These are phyloP conservation scores for Nothocercus julius DNA, from an alignment of 2,113 vertebrate species.

Conservation along the genomic window DNA sequence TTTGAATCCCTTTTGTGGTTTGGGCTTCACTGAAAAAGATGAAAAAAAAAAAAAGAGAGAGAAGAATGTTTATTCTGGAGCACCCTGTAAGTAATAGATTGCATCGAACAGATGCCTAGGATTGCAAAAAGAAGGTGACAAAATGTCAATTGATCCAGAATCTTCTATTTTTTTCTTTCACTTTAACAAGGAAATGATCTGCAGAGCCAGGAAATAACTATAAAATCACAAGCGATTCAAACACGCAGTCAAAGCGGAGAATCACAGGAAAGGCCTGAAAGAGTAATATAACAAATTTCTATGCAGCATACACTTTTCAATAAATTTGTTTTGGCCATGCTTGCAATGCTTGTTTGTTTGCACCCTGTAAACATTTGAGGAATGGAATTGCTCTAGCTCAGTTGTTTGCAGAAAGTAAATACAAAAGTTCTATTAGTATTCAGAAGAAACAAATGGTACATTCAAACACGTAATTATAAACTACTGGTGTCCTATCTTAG, in stretches of 20 bases:
- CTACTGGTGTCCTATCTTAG: background rate
- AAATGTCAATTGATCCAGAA: background rate
- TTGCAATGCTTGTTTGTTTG: background rate
- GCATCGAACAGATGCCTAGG: background rate
- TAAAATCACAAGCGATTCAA: background rate
- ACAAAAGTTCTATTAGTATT: background rate
- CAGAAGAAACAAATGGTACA: conserved; percentile 1
- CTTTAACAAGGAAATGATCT: background rate
- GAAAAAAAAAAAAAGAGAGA: background rate
- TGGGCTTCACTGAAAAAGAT: background rate
- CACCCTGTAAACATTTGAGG: background rate
- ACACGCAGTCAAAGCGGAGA: background rate
- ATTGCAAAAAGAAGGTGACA: background rate
- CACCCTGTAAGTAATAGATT: background rate
- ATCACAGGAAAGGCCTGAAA: background rate
- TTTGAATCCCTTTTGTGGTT: background rate
- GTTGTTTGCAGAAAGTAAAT: conserved; percentile 1
- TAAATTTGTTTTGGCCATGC: background rate
- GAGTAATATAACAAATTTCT: background rate
- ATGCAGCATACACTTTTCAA: background rate
- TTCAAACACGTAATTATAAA: background rate
- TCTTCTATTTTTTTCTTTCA: background rate
- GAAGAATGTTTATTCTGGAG: background rate
- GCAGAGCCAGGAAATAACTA: background rate
- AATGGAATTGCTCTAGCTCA: background rate